These are phyloP conservation scores for Hetaerina americana DNA, from an alignment of 1,140 invertebrate species.

Conservation along the genomic window DNA sequence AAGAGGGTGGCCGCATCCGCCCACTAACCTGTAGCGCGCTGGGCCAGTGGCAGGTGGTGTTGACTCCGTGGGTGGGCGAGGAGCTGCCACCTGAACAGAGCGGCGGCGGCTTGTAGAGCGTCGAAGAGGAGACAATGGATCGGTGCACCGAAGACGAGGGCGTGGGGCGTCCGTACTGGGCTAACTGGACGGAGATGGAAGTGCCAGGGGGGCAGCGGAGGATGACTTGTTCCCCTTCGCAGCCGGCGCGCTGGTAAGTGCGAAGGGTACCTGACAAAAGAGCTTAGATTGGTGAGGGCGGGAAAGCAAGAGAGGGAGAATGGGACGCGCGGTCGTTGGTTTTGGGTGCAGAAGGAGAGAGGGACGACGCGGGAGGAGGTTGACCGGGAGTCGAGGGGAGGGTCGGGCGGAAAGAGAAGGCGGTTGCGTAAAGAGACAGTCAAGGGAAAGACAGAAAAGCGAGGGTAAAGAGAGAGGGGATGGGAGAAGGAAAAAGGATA, in stretches of 20 bases:
- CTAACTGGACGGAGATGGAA: conserved; percentile 73
- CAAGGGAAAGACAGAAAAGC: not conserved
- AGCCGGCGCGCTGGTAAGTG: conserved; percentile 75
- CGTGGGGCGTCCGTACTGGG: conserved; percentile 43
- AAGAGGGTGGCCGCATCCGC: too few relatives aligned
- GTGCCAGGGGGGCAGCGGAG: conserved; percentile 75
- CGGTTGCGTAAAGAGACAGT: not conserved
- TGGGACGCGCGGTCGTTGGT: not conserved
- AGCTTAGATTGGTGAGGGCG: conserved; percentile 35
- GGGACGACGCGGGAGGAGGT: not conserved
- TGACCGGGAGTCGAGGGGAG: not conserved
- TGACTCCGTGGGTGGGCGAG: conserved; percentile 20
- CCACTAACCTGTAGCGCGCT: conserved; percentile 41
- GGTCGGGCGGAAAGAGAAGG: not conserved
- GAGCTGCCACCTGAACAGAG: conserved; percentile 16
- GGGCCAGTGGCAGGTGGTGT: conserved; percentile 37
- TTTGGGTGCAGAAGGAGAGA: not conserved
- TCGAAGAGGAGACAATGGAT: conserved; percentile 25
- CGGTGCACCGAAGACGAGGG: conserved; percentile 30
- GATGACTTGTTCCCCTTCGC: conserved; percentile 71
- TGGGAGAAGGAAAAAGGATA: not conserved
- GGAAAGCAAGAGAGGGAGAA: not conserved
- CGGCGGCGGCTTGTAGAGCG: conserved; percentile 21
- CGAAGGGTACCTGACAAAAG: conserved; percentile 73
- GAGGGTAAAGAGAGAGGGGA: not conserved